Evolutionary conservation across 1,140 invertebrate species (phyloP), one percentile per base, ranked within the genome.

Genomic region (Tyrophagus putrescentiae): DNA sequence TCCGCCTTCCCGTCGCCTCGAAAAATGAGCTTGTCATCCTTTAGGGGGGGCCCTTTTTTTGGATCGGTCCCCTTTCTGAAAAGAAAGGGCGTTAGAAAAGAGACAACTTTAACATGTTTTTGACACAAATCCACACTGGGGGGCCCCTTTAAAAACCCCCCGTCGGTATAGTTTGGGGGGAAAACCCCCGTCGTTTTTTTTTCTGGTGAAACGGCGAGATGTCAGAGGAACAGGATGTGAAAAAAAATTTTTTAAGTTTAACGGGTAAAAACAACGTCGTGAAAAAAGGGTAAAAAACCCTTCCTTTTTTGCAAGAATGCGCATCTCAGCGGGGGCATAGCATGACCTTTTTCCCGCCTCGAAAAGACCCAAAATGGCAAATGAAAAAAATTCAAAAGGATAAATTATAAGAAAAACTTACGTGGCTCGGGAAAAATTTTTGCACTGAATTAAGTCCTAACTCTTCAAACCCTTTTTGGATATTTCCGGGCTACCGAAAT

Each of bases 131-230:
- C n/a, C n/a, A n/a, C 25, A 18, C 28, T 45, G 50, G 21, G 72
- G 71, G 71, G 69, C 78, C 76, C n/a, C n/a, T n/a, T n/a, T n/a
- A n/a, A n/a, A n/a, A n/a, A n/a, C 73, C 82, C 83, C 89, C 87
- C 94, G 18, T 82, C 75, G 81, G 95, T 85, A 71, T 96, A 97
- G 75, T 94, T 87, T n/a, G n/a, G n/a, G n/a, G 70, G 83, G 94
- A 76, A 91, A 98, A 56, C 85, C 94, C 94, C 88, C 98, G 73
- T 98, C 93, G 76, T 98, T 96, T 76, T 98, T 93, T 78, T 97
- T 95, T 70, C 82, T 85, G 72, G 79, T 84, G 74, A 85, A 86
- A 13, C 85, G 73, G 73, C 87, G 81, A 68, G 83, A 80, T 83
- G 82, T 84, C 72, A 57, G 76, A 76, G 69, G 68, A 67, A n/a